These are phyloP conservation scores for Halichoeres trimaculatus DNA, from an alignment of 2,113 vertebrate genomes.

Conservation along the genomic window DNA sequence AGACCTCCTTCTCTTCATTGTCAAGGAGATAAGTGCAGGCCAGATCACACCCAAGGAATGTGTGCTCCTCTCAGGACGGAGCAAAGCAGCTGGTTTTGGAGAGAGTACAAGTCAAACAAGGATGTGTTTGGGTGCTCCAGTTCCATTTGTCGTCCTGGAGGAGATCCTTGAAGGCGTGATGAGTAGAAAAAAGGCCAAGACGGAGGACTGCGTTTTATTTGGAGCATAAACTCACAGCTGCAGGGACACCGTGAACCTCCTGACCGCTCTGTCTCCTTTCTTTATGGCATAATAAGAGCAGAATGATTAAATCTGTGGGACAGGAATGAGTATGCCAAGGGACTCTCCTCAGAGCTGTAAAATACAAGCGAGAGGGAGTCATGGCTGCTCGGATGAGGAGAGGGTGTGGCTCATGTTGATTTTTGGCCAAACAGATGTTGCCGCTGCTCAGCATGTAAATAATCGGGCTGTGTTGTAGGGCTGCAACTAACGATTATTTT, in stretches of 20 bases:
- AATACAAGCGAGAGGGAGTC: neutral
- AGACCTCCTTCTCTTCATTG: constrained; percentile 32
- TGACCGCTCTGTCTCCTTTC: neutral
- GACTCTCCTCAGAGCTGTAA: constrained; percentile 7
- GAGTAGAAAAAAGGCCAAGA: neutral
- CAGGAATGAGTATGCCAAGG: neutral
- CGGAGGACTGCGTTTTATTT: constrained; percentile 15
- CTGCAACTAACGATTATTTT: no score
- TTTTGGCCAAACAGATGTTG: constrained; percentile 38
- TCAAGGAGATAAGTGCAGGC: constrained; percentile 50
- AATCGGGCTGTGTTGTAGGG: neutral
- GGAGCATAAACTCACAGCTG: neutral
- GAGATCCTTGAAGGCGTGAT: constrained; percentile 29
- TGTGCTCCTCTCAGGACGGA: constrained; percentile 17
- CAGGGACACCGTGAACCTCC: neutral
- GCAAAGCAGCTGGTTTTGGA: constrained; percentile 57
- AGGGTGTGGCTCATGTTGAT: constrained; percentile 32
- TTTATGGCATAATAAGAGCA: constrained; percentile 33
- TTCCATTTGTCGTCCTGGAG: constrained; percentile 34
- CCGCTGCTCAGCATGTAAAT: constrained; percentile 26
- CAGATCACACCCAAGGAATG: constrained; percentile 44
- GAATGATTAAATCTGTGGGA: constrained; percentile 20
- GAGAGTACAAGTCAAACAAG: constrained; percentile 57
- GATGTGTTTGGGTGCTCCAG: constrained; percentile 27
- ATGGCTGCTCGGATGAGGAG: constrained; percentile 4